These are phyloP conservation scores for Saccopteryx bilineata DNA, from an alignment of 2,113 vertebrate species.

Conservation along the genomic window DNA sequence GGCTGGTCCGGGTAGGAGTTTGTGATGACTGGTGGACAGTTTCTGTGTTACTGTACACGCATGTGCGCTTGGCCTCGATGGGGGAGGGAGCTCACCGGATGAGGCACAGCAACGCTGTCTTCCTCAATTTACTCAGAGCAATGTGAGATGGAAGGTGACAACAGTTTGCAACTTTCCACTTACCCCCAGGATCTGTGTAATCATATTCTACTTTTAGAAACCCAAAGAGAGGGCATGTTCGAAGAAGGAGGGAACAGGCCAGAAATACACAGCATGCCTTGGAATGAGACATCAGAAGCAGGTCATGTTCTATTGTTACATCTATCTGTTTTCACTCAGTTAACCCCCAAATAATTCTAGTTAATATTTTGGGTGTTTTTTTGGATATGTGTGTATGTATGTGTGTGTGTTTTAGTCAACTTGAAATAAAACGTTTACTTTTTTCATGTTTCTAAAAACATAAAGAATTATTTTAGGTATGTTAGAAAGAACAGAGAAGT, in stretches of 20 bases:
- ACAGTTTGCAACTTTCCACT: neutral
- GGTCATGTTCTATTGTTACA: neutral
- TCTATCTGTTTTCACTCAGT: neutral
- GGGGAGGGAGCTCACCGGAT: neutral
- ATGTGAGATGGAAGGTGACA: neutral
- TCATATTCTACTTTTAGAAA: slow-evolving; percentile 25
- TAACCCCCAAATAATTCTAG: neutral
- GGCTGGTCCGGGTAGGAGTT: neutral
- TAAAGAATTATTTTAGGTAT: neutral
- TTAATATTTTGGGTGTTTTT: neutral
- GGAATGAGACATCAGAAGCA: neutral
- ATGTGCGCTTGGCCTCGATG: neutral
- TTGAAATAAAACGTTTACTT: neutral
- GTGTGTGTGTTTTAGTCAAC: neutral
- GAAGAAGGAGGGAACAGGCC: neutral
- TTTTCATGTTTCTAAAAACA: slow-evolving; percentile 31
- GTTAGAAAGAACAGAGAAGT: neutral
- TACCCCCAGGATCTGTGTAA: neutral
- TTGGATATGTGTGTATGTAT: no score
- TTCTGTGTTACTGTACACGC: neutral
- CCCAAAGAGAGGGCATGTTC: neutral
- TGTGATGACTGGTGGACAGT: neutral
- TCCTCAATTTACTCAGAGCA: neutral
- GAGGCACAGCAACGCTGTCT: neutral
- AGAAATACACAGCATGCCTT: neutral